Conservation (phyloP, 2,113 vertebrate species). For the Lasiurus cinereus region DNA sequence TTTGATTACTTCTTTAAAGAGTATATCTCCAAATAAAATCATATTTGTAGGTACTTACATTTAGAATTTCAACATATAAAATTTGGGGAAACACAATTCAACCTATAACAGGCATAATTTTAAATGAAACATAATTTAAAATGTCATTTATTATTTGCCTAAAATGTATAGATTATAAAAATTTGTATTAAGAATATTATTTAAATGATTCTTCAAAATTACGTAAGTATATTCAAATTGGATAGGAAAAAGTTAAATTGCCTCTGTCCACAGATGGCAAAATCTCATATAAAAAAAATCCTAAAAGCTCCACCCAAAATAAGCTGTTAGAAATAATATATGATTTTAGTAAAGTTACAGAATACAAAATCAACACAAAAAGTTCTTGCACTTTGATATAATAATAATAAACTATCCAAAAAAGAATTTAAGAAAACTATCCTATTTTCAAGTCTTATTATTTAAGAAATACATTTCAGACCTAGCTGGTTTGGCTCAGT, state of each 20-base stretch:
- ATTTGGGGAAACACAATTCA: background rate
- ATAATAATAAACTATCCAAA: background rate
- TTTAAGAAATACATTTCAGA: too few relatives aligned
- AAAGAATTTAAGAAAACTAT: background rate
- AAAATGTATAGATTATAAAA: background rate
- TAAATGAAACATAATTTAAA: background rate
- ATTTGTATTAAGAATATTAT: background rate
- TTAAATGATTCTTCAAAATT: background rate
- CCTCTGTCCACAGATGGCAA: background rate
- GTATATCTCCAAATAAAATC: background rate
- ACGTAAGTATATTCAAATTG: background rate
- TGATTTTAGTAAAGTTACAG: background rate
- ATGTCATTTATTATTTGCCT: background rate
- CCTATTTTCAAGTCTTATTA: background rate
- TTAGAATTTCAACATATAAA: background rate
- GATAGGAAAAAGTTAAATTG: background rate
- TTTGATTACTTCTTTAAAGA: conserved; percentile 4
- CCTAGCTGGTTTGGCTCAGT: too few relatives aligned
- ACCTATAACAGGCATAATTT: background rate
- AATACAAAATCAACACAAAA: background rate
- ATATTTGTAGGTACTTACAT: background rate
- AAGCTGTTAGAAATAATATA: background rate
- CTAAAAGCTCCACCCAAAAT: background rate
- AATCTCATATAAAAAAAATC: background rate
- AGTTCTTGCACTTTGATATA: background rate